Percentiles rank a stretch among this genome's conserved stretches.
phyloP scores from a whole-genome alignment of 2,888 invertebrate genomes.

The Plebejus anna region DNA sequence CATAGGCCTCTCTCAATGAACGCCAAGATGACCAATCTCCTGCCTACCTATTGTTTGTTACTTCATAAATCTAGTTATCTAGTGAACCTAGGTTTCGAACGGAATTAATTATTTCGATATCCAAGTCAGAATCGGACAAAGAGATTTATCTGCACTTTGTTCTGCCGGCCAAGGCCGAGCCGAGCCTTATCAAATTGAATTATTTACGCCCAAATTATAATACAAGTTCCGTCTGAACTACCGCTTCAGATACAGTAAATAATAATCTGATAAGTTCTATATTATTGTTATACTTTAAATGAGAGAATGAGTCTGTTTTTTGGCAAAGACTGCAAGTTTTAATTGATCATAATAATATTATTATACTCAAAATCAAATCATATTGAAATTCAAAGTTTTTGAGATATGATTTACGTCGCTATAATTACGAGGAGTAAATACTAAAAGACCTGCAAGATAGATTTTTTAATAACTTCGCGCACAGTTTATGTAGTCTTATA shows the following conservation, averaged over 20 bases:
- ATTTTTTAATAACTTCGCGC: too few species aligned
- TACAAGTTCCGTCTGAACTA: conserved; percentile 11
- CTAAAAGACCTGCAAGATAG: too few species aligned
- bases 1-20: too few species aligned
- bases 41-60: not conserved
- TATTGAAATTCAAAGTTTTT: too few species aligned
- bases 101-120: conserved; percentile 13
- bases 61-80: conserved; percentile 9
- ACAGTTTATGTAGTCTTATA: too few species aligned
- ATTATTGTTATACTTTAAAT: not conserved
- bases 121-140: conserved; percentile 7
- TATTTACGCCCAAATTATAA: conserved; percentile 28
- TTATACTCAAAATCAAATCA: too few species aligned
- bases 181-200: conserved; percentile 29
- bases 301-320: not conserved
- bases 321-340: not conserved
- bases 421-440: too few species aligned
- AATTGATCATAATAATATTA: too few species aligned
- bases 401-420: too few species aligned
- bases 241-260: conserved; percentile 9
- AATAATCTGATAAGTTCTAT: conserved; percentile 14
- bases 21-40: too few species aligned
- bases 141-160: conserved; percentile 20
- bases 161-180: conserved; percentile 22
- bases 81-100: not conserved